Evolutionary conservation across 2,797 vertebrate genomes (phyloP).

Genomic region (Thunnus albacares): DNA sequence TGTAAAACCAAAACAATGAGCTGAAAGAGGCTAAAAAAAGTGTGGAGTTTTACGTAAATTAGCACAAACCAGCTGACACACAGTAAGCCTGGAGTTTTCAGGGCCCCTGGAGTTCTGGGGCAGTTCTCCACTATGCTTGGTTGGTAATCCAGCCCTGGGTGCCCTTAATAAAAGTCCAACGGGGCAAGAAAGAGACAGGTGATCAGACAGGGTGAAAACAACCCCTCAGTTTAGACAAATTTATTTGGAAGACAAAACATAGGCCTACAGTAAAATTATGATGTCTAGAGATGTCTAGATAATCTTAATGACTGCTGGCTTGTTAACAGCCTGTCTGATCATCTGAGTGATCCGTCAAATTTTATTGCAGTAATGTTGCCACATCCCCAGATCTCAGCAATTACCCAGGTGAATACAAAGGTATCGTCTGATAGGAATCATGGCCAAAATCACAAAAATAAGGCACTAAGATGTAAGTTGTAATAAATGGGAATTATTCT

Average conservation of each 20-base stretch:
- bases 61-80: too few relatives aligned
- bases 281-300: neutral
- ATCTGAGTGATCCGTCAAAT: neutral
- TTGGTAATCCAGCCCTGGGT: neutral
- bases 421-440: slow-evolving; percentile 24
- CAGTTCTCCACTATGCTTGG: neutral
- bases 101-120: too few relatives aligned
- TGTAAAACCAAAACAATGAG: too few relatives aligned
- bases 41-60: too few relatives aligned
- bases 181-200: neutral
- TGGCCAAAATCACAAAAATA: slow-evolving; percentile 26
- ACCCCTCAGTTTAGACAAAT: neutral
- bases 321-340: neutral
- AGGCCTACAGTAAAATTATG: too few relatives aligned
- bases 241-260: neutral
- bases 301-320: neutral
- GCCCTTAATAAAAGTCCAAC: neutral
- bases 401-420: neutral
- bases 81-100: too few relatives aligned
- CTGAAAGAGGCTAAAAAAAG: too few relatives aligned
- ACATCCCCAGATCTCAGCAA: slow-evolving; percentile 21
- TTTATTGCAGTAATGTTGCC: neutral
- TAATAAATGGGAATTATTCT: slow-evolving; percentile 19
- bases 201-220: neutral
- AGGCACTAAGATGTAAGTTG: slow-evolving; percentile 8